Conservation (phyloP, 2,797 vertebrate species). For the Pseudochirops cupreus region DNA sequence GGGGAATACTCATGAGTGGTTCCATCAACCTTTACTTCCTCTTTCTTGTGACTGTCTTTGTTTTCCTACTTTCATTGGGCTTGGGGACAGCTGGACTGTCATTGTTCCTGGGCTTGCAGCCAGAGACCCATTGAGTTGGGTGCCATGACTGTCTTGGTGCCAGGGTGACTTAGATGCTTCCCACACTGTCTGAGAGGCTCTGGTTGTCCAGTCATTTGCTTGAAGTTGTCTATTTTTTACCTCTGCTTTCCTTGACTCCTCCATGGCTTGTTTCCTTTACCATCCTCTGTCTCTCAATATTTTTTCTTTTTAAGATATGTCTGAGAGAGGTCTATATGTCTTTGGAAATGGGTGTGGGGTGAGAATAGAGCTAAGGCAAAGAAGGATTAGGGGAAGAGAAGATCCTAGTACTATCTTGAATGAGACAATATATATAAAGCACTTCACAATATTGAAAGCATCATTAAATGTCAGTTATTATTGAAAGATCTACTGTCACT, state of each 20-base stretch:
- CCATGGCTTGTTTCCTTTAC: not conserved
- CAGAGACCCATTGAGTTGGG: not conserved
- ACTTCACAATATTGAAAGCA: not conserved
- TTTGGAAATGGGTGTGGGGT: not conserved
- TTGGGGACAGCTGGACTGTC: not conserved
- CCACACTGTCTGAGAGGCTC: not conserved
- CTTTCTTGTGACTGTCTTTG: not conserved
- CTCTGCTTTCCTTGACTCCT: not conserved
- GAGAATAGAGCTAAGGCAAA: not conserved
- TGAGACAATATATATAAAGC: not conserved
- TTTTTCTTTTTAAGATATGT: not conserved
- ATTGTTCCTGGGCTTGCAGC: not conserved
- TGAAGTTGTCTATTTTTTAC: not conserved
- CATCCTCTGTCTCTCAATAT: too few species aligned
- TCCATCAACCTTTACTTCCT: not conserved
- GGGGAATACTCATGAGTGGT: not conserved
- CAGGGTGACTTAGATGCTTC: not conserved
- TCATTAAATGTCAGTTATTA: not conserved
- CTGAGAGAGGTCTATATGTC: not conserved
- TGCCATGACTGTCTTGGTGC: not conserved
- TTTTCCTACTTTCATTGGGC: not conserved
- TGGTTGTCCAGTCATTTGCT: not conserved
- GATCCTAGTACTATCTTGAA: not conserved
- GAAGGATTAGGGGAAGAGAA: not conserved
- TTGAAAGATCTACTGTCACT: not conserved